Evolutionary conservation across 2,113 vertebrate genomes (phyloP), one percentile per base, ranked within the genome.

Genomic region (Phycodurus eques): DNA sequence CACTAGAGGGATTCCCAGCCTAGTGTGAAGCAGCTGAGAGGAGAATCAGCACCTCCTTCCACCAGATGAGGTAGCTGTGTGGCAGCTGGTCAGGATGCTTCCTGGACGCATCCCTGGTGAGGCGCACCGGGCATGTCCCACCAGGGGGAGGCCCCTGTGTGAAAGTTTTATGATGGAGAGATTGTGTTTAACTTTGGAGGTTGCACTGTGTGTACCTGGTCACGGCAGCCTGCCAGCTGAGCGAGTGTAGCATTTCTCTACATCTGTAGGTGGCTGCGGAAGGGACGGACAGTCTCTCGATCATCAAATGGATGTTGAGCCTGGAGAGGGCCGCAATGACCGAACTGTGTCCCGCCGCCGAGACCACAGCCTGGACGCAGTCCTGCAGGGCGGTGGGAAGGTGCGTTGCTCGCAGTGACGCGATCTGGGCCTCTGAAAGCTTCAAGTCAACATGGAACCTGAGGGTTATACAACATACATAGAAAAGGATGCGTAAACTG

Each of bases 261-360:
- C 89, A 92, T 63, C 84, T 88, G 68, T 89, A 87, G 46, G 85
- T 66, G 60, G 87, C 79, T 61, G 60, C 63, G 43, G 81, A 85
- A 80, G 92, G 94, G 49, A 94, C 84, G 65, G 92, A 91, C 79
- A 98, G 84, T 54, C 81, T 93, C 81, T 96, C 96, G 67, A 94
- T 94, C 75, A 98, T 85, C 75, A 97, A 73, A 73, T 96, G 96
- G 82, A 97, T 94, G 63, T 87, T 91, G 87, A 98, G 95, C 78
- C 92, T 93, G 19, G 88, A 92, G 70, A 99, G 83, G 77, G 95
- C 94, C 46, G 92, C 85, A 76, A 92, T 93, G 71, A 96, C 98
- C 5, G 93, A 94, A 44, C 85, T 83, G 87, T 99, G 98, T 60
- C 92, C 93, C 4, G 72, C 76, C n/a, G 96, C 98, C 1, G 83